Evolutionary conservation across 1,140 invertebrate genomes (phyloP).

Genomic region (Lysiphlebus fabarum): DNA sequence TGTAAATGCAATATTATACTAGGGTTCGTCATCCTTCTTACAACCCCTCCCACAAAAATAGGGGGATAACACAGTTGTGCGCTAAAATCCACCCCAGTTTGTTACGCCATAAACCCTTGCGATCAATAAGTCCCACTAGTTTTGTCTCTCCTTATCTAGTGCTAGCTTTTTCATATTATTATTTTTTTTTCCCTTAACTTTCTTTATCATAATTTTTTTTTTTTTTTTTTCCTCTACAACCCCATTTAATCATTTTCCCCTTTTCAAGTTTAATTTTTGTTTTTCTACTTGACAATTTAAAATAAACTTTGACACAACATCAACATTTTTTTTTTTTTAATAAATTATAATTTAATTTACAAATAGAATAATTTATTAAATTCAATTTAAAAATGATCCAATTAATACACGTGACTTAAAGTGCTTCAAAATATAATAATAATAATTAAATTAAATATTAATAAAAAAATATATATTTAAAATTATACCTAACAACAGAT

Average conservation of each 20-base stretch:
- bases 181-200: no score
- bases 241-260: no score
- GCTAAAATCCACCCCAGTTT: conserved; percentile 37
- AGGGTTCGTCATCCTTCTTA: no score
- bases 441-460: not conserved
- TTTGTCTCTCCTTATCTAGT: conserved; percentile 37
- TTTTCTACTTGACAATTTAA: no score
- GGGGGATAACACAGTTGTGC: conserved; percentile 19
- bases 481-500: conserved; percentile 47
- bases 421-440: not conserved
- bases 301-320: no score
- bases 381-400: not conserved
- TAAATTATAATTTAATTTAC: not conserved
- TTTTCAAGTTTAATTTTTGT: no score
- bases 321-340: no score
- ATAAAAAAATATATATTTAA: not conserved
- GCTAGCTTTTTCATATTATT: no score
- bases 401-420: not conserved
- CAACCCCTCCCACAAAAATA: conserved; percentile 1
- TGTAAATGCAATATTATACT: no score
- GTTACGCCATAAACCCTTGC: conserved; percentile 28
- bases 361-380: not conserved
- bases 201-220: not conserved
- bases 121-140: conserved; percentile 53
- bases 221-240: not conserved